Evolutionary conservation across 2,888 invertebrate genomes (phyloP).

Genomic region (Epicampocera succincta): DNA sequence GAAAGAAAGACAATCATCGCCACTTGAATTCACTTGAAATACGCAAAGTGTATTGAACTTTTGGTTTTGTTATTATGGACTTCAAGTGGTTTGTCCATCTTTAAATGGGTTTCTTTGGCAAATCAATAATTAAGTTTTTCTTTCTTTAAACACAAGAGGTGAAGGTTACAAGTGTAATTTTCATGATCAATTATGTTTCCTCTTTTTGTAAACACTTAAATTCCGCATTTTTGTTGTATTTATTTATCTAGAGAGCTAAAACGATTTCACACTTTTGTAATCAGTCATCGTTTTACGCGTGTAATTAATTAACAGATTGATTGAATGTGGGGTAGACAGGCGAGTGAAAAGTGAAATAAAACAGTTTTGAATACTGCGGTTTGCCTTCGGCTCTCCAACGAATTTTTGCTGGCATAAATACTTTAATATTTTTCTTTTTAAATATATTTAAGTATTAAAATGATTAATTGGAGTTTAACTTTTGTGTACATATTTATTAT

Average conservation of each 20-base stretch:
- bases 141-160: neutral
- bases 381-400: constrained; percentile 33
- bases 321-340: neutral
- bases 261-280: constrained; percentile 12
- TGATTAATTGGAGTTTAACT: constrained; percentile 12
- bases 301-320: constrained; percentile 14
- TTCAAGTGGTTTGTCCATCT: constrained; percentile 47
- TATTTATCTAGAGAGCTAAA: constrained; percentile 8
- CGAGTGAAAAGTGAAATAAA: constrained; percentile 11
- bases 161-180: constrained; percentile 24
- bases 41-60: constrained; percentile 67
- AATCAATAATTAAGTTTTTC: constrained; percentile 2
- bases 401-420: neutral
- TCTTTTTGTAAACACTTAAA: constrained; percentile 7
- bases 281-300: neutral
- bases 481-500: too few relatives aligned
- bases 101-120: neutral
- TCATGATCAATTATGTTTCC: constrained; percentile 11
- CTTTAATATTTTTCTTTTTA: neutral
- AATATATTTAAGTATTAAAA: constrained; percentile 11
- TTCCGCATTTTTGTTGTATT: constrained; percentile 38
- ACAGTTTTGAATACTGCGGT: constrained; percentile 11
- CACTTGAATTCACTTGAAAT: constrained; percentile 56
- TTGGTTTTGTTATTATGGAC: constrained; percentile 28
- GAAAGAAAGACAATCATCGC: constrained; percentile 3